Conservation (phyloP, 2,113 vertebrate genomes). For the Cricetomys ansorgei region DNA sequence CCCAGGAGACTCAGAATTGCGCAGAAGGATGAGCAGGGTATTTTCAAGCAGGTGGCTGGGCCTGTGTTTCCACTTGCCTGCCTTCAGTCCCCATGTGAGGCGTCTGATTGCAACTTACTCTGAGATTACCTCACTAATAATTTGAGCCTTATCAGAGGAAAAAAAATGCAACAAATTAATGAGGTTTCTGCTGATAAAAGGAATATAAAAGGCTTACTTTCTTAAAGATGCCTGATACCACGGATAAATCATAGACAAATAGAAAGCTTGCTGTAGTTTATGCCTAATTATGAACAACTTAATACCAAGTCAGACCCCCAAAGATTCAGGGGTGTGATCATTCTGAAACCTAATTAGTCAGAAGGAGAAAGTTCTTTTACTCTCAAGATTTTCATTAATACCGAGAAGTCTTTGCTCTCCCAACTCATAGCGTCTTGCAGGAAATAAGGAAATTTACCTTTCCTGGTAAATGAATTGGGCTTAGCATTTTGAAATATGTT, state of each 20-base stretch:
- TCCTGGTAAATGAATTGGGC: not conserved
- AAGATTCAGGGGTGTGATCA: conserved; percentile 80
- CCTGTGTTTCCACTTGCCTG: conserved; percentile 74
- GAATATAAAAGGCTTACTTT: conserved; percentile 80
- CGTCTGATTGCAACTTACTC: conserved; percentile 75
- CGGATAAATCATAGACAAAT: conserved; percentile 80
- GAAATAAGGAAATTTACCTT: conserved; percentile 57
- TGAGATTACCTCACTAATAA: conserved; percentile 80
- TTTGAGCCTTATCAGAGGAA: conserved; percentile 69
- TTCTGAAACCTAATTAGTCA: conserved; percentile 81
- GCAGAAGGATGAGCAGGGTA: conserved; percentile 36
- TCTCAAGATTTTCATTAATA: conserved; percentile 73
- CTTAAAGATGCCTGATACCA: conserved; percentile 79
- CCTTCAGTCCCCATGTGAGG: conserved; percentile 63
- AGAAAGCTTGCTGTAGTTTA: conserved; percentile 77
- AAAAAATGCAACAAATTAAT: conserved; percentile 72
- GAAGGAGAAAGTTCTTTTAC: conserved; percentile 61
- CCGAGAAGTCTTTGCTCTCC: conserved; percentile 40
- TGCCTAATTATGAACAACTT: conserved; percentile 85
- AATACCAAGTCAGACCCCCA: conserved; percentile 79
- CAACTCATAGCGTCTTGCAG: not conserved
- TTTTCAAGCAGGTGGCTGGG: conserved; percentile 66
- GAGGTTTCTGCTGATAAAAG: conserved; percentile 78
- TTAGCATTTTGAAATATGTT: conserved; percentile 28
- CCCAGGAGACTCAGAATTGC: conserved; percentile 62